phyloP scores from a whole-genome alignment of 2,888 invertebrate genomes.

The Calliphora vomitoria region DNA sequence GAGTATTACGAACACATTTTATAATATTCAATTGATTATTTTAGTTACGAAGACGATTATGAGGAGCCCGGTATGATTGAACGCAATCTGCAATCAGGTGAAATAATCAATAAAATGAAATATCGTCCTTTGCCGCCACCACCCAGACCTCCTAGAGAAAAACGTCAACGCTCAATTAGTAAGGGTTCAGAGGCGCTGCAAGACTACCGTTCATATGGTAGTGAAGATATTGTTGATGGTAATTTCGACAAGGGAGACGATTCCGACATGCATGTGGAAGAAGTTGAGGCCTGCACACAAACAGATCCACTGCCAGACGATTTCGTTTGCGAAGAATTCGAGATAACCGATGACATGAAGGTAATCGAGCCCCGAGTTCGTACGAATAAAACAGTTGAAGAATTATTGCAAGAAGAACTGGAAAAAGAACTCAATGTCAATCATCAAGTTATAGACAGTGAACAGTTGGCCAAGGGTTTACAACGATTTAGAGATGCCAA shows the following conservation, averaged over 20 bases:
- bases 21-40: slow-evolving; percentile 58
- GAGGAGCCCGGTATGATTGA: slow-evolving; percentile 85
- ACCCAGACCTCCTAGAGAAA: slow-evolving; percentile 91
- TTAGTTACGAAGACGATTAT: slow-evolving; percentile 83
- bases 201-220: slow-evolving; percentile 79
- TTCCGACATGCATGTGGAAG: slow-evolving; percentile 81
- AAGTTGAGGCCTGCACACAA: slow-evolving; percentile 92
- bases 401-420: slow-evolving; percentile 82
- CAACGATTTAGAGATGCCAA: slow-evolving; percentile 86
- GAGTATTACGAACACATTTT: slow-evolving; percentile 6
- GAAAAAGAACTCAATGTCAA: slow-evolving; percentile 76
- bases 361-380: slow-evolving; percentile 82
- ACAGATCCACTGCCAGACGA: slow-evolving; percentile 94
- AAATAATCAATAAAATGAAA: slow-evolving; percentile 92
- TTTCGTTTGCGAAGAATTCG: slow-evolving; percentile 87
- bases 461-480: slow-evolving; percentile 85
- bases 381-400: slow-evolving; percentile 81
- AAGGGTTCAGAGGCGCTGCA: slow-evolving; percentile 73
- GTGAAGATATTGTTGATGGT: slow-evolving; percentile 80
- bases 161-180: slow-evolving; percentile 81
- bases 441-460: slow-evolving; percentile 85
- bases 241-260: slow-evolving; percentile 77
- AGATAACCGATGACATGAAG: slow-evolving; percentile 84
- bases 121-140: slow-evolving; percentile 94
- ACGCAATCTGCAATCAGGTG: slow-evolving; percentile 90